Base-by-base conservation (phyloP, 2,888 invertebrate species). In the Cephus spinipes region DNA sequence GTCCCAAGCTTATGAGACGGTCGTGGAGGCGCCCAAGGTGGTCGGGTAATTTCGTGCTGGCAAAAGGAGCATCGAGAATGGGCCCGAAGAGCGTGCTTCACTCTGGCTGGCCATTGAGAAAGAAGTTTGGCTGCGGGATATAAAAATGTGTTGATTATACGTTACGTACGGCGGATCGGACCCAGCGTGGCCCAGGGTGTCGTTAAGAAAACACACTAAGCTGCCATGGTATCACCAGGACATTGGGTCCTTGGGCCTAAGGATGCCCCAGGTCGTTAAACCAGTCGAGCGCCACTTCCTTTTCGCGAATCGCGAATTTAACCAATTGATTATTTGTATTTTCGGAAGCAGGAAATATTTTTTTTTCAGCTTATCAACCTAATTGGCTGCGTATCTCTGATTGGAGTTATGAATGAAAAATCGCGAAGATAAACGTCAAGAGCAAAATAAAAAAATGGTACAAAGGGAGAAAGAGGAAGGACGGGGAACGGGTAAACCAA, bases 141-240 rank as follows among this genome's bases (percentile, higher is more conserved):
- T 90, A 91, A 91, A 91, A 91, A 91, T 91, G 90, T 90, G 91
- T 91, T 91, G 91, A 91, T 91, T 91, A 91, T 91, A 91, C 87
- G 90, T 90, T 91, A 85, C 83, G 85, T 84, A 82, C 82, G 79
- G 81, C 79, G 80, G 75, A 75, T 69, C 76, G 79, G 77, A 79
- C 80, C 81, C 79, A 77, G 79, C 79, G 69, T 78, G 78, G 40
- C 78, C 80, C 78, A 78, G 82, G 82, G 88, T 90, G 90, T 90
- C 90, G 89, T 90, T 90, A 89, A 87, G 87, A 85, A 87, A 89
- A 87, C 86, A 85, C 85, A 87, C 83, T 81, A 81, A 79, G 81
- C 71, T 71, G 71, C 32, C 71, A 31, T 71, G 71, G 33, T 31
- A 71, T 71, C 71, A 71, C 71, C 12, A 31, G 31, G 71, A 71